Evolutionary conservation across 2,888 invertebrate species (phyloP).

Genomic region (Leptodirus hochenwartii): DNA sequence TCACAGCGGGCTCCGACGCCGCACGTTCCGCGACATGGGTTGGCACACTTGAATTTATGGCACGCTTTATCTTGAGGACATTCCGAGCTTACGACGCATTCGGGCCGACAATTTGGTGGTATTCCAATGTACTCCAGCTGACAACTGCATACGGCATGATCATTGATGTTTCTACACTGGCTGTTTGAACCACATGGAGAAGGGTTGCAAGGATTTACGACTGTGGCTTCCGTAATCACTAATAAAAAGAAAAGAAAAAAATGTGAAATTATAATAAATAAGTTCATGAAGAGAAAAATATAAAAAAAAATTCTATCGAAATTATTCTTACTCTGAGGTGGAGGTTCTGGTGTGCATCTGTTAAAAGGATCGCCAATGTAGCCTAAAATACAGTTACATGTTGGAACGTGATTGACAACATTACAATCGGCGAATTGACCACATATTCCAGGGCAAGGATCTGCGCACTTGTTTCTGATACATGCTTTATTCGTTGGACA

Average conservation of each 20-base stretch:
- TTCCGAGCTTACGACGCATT: conserved; percentile 59
- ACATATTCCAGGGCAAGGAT: conserved; percentile 76
- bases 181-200: conserved; percentile 64
- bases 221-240: conserved; percentile 19
- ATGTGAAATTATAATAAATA: conserved; percentile 4
- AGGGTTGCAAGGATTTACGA: conserved; percentile 44
- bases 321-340: conserved; percentile 12
- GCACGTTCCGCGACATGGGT: conserved; percentile 60
- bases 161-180: conserved; percentile 44
- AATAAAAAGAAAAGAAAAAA: too few species aligned
- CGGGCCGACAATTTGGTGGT: conserved; percentile 58
- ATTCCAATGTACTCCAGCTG: conserved; percentile 47
- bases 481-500: conserved; percentile 71
- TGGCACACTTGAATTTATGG: conserved; percentile 53
- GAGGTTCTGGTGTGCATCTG: conserved; percentile 27
- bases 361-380: conserved; percentile 58
- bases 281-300: neutral
- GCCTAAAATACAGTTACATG: conserved; percentile 57
- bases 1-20: conserved; percentile 52
- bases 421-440: conserved; percentile 68
- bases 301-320: neutral
- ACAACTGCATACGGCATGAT: conserved; percentile 58
- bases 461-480: conserved; percentile 62
- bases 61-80: conserved; percentile 55
- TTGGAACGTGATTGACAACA: conserved; percentile 73